phyloP scores from a whole-genome alignment of 2,113 vertebrate genomes.

The Poeciliopsis turrubarensis region DNA sequence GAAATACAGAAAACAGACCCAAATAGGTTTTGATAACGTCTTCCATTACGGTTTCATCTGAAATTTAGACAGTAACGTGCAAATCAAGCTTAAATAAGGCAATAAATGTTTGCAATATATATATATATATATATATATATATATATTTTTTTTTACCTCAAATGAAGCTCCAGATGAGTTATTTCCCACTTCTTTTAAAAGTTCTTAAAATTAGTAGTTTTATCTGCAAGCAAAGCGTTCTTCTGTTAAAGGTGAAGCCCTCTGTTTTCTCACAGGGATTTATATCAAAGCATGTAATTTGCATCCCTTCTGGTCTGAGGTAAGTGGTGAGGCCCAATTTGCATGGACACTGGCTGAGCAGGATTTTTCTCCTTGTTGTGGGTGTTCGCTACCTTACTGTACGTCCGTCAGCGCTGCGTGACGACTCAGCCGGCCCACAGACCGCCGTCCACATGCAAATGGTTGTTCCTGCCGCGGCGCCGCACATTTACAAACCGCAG shows the following conservation, averaged over 20 bases:
- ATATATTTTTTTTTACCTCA: slow-evolving; percentile 42
- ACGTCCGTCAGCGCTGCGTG: slow-evolving; percentile 24
- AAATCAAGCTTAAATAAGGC: neutral
- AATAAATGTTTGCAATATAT: neutral
- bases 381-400: slow-evolving; percentile 47
- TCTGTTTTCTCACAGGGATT: slow-evolving; percentile 22
- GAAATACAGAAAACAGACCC: slow-evolving; percentile 23
- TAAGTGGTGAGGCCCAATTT: slow-evolving; percentile 49
- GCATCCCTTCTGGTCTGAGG: slow-evolving; percentile 56
- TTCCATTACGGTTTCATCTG: neutral
- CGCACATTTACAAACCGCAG: slow-evolving; percentile 62
- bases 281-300: slow-evolving; percentile 61
- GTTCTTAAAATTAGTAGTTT: slow-evolving; percentile 3
- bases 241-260: slow-evolving; percentile 42
- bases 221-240: neutral
- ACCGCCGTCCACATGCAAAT: slow-evolving; percentile 62
- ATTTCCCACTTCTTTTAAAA: slow-evolving; percentile 9
- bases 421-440: slow-evolving; percentile 25
- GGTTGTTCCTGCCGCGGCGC: slow-evolving; percentile 31
- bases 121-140: too few species aligned
- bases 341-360: slow-evolving; percentile 34
- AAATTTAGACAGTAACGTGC: neutral
- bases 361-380: slow-evolving; percentile 16
- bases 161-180: slow-evolving; percentile 15
- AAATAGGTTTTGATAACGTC: slow-evolving; percentile 23